Conservation (phyloP, 2,888 invertebrate species). For the Aphrophora alni region DNA sequence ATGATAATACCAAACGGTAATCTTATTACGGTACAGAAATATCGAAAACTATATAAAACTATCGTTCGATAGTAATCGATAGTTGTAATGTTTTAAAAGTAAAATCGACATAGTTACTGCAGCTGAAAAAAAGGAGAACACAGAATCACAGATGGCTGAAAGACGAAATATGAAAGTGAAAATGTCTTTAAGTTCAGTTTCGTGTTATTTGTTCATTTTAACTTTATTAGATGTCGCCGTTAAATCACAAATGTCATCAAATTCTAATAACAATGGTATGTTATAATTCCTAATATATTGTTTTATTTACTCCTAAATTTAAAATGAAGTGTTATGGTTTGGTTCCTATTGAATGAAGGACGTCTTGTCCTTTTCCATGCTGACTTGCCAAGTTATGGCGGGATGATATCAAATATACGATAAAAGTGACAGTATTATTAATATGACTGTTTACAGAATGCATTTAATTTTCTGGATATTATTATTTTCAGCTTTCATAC, state of each 20-base stretch:
- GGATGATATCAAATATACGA: constrained; percentile 22
- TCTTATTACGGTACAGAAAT: no score
- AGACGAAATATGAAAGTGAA: constrained; percentile 39
- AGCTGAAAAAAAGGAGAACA: constrained; percentile 21
- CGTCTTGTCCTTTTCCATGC: constrained; percentile 59
- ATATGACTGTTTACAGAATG: neutral
- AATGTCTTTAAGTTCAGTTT: constrained; percentile 37
- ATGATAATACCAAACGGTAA: no score
- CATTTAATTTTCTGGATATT: constrained; percentile 24
- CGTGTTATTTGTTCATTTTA: constrained; percentile 68
- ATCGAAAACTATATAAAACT: no score
- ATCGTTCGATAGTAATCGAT: neutral
- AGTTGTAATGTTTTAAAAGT: neutral
- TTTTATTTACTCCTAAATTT: constrained; percentile 56
- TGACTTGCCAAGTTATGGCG: constrained; percentile 45
- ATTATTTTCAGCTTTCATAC: constrained; percentile 69
- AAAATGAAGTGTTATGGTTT: constrained; percentile 51
- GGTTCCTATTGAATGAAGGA: constrained; percentile 53
- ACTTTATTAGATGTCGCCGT: constrained; percentile 71
- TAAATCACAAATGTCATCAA: constrained; percentile 72
- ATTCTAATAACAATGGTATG: constrained; percentile 78
- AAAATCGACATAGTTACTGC: constrained; percentile 21
- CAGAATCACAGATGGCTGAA: constrained; percentile 27
- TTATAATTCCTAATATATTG: constrained; percentile 49
- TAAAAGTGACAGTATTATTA: constrained; percentile 19